Conservation (phyloP, 1,140 invertebrate genomes). For the Drosophila orena region DNA sequence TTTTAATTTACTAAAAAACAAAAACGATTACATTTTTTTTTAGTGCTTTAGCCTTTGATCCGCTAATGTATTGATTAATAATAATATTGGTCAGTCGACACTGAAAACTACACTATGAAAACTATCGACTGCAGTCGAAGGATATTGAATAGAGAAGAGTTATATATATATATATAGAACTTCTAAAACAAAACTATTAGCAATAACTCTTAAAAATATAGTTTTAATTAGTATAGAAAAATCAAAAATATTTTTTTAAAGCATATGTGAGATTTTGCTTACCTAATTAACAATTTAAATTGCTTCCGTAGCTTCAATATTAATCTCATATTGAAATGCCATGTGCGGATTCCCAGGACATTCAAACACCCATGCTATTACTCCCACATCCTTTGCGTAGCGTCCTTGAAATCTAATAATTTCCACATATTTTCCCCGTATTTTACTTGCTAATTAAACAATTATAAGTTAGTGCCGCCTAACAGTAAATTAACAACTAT, state of each 20-base stretch:
- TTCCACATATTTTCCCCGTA: slow-evolving; percentile 74
- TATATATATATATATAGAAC: not conserved
- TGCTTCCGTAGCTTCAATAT: not conserved
- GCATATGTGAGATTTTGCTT: not conserved
- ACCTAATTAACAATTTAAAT: not conserved
- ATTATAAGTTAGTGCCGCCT: slow-evolving; percentile 71
- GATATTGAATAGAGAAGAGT: not conserved
- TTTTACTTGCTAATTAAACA: slow-evolving; percentile 82
- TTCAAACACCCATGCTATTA: not conserved
- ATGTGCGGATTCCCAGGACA: slow-evolving; percentile 1
- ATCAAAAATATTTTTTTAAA: not conserved
- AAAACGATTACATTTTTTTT: not conserved
- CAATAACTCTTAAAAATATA: no score
- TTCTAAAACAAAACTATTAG: no score
- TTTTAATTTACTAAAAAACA: not conserved
- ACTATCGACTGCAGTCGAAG: not conserved
- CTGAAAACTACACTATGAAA: slow-evolving; percentile 1
- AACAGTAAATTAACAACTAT: slow-evolving; percentile 63
- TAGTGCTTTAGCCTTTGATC: slow-evolving; percentile 7
- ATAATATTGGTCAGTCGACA: not conserved
- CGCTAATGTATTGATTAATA: slow-evolving; percentile 25
- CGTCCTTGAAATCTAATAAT: slow-evolving; percentile 57
- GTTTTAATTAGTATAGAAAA: no score
- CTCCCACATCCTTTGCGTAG: not conserved
- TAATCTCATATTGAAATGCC: not conserved